A percentile compares a stretch with the other conserved stretches of the same genome.
Evolutionary conservation across 2,797 vertebrate species (phyloP).

Genomic region (Tamandua tetradactyla): DNA sequence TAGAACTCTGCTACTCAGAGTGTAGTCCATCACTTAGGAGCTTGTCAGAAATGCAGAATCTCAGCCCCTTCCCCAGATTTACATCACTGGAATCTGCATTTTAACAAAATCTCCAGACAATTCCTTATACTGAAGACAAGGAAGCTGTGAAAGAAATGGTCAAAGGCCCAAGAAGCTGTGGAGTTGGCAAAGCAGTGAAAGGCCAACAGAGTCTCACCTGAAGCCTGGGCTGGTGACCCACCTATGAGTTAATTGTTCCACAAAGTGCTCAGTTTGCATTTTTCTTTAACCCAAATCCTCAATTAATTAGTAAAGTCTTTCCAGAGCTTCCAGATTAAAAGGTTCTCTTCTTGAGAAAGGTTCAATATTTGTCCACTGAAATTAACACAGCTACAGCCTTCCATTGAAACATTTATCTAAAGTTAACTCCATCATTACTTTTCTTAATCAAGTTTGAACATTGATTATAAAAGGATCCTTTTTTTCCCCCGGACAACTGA

Average conservation of each 20-base stretch:
- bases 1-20: neutral
- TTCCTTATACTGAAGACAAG: neutral
- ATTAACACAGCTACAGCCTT: constrained; percentile 23
- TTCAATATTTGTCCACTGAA: constrained; percentile 70
- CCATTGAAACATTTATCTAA: neutral
- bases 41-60: neutral
- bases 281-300: constrained; percentile 44
- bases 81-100: neutral
- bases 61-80: neutral
- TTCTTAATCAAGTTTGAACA: constrained; percentile 50
- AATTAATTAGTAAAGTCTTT: constrained; percentile 51
- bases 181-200: rapidly evolving
- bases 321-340: constrained; percentile 44
- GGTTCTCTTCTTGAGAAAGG: constrained; percentile 59
- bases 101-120: neutral
- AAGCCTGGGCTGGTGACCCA: neutral
- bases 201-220: neutral
- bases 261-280: neutral
- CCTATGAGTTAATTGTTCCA: neutral
- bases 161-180: neutral
- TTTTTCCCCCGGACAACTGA: neutral
- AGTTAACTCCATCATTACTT: neutral
- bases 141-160: neutral
- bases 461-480: neutral
- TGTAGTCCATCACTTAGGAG: neutral